Evolutionary conservation across 2,113 vertebrate species (phyloP), one percentile per base, ranked within the genome.

Genomic region (Phalacrocorax aristotelis): DNA sequence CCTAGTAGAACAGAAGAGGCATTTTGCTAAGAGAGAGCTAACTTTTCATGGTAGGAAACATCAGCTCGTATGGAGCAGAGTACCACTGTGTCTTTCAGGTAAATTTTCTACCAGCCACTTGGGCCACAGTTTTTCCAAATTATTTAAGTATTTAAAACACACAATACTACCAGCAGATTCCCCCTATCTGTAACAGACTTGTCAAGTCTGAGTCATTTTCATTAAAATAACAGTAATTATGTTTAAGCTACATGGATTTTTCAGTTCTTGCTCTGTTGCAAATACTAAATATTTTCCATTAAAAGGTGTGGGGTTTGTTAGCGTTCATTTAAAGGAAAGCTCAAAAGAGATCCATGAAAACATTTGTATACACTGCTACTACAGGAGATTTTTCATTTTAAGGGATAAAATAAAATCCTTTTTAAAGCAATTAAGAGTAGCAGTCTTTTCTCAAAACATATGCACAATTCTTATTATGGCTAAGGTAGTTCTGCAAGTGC

Each of bases 321-420:
- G 4, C 4, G 0, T 7, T 46, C 29, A 9, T 22, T 79, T 42
- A 66, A 57, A 58, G 21, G 5, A n/a, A 84, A 87, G 17, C 11
- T 64, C 36, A 60, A 71, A 83, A 51, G 9, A 87, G 36, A 74
- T 46, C 11, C 25, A 22, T 6, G 9, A 32, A 74, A 60, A 25
- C 1, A 3, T 21, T 25, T 48, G 3, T n/a, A 40, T 20, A 18
- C 0, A 1, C 9, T 62, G 21, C 7, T 48, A 12, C 34, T 61
- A 17, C 6, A 22, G 64, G 40, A 74, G 27, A 19, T 6, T 51
- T 61, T 72, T 54, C 15, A 29, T 57, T 70, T 86, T 15, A 83
- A 42, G 8, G 10, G 18, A 48, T 10, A 25, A 70, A 66, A 30
- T 27, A 15, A 90, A 65, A 60, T 8, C 8, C 5, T 27, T 68